Base-by-base conservation (phyloP, 37 sponge, comb jelly and placozoan species). In the Diacarnus erythraeanus region DNA sequence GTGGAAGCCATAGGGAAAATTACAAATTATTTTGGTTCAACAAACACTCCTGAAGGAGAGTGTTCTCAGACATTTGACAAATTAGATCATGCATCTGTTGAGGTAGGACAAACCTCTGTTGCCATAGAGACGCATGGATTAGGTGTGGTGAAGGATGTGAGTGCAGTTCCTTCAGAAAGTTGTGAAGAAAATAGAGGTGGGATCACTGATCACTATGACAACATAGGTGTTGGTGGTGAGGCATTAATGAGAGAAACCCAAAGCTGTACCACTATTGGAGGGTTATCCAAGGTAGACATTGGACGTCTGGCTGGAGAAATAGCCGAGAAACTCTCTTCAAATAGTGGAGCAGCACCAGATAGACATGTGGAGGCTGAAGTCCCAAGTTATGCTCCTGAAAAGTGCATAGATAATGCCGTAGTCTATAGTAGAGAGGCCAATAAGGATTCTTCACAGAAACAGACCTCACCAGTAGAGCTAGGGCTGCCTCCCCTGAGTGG, bases 361-460 rank as follows among this genome's bases (percentile, higher is more conserved):
- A 15, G 3, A 47, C 40, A 1, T 38, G 57, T 12, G 2, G 27
- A 33, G 0, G 26, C 38, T 23, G 31, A 42, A 9, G 43, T 82
- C 30, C 82, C 82, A 20, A 73, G 64, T 30, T 82, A 82, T 64
- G 82, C 82, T 2, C 82, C 82, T 21, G 82, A 82, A 74, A 72
- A 72, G 36, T 82, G 82, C 39, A 26, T 57, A 1, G 54, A 43
- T 72, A 22, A 20, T 6, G 34, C 34, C n/a, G 34, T 15, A 12
- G 42, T 41, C 9, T 5, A 3, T 8, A 3, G 2, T 25, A 41
- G 27, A 43, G 51, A n/a, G 23, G 73, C n/a, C 3, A 21, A 8
- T 3, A 27, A 41, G 40, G 39, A 18, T 18, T n/a, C n/a, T n/a
- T n/a, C n/a, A n/a, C n/a, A n/a, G n/a, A n/a, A n/a, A n/a, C 40